Conservation (phyloP, 2,888 invertebrate species). For the Drosophila eohydei region DNA sequence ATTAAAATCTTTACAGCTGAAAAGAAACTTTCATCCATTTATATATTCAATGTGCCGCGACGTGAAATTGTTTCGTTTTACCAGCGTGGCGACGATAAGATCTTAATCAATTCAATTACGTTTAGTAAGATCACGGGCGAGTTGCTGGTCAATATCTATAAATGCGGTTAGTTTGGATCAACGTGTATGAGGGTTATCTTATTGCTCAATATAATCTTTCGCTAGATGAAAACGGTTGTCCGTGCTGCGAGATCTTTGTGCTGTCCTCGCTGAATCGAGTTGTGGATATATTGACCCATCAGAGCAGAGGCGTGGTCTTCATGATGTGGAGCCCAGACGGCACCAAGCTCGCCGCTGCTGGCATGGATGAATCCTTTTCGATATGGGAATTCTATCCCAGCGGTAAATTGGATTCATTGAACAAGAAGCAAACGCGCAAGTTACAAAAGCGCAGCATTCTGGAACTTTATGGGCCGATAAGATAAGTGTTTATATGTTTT, state of each 20-base stretch:
- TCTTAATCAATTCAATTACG: slow-evolving; percentile 81
- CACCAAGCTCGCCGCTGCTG: slow-evolving; percentile 82
- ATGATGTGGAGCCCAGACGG: slow-evolving; percentile 83
- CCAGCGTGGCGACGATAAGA: slow-evolving; percentile 72
- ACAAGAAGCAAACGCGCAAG: background rate
- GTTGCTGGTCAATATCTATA: slow-evolving; percentile 83
- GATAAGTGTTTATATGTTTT: slow-evolving; percentile 9
- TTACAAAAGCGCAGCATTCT: slow-evolving; percentile 10
- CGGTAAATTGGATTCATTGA: slow-evolving; percentile 18
- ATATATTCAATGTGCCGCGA: slow-evolving; percentile 78
- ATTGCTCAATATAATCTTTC: too few species aligned
- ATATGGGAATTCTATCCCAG: slow-evolving; percentile 84
- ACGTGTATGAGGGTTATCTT: too few species aligned
- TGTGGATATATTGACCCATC: slow-evolving; percentile 80
- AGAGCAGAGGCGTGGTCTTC: slow-evolving; percentile 79
- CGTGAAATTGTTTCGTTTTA: slow-evolving; percentile 82
- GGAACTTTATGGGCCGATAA: slow-evolving; percentile 22
- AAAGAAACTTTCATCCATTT: slow-evolving; percentile 78
- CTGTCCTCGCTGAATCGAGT: slow-evolving; percentile 83
- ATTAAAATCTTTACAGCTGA: slow-evolving; percentile 65
- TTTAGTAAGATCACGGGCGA: slow-evolving; percentile 85
- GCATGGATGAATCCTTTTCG: slow-evolving; percentile 84
- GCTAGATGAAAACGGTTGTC: slow-evolving; percentile 61
- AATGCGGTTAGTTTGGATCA: slow-evolving; percentile 53
- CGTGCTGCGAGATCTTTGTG: slow-evolving; percentile 79